Percentiles rank a stretch among this genome's conserved stretches.
These are phyloP conservation scores for Megaleporinus macrocephalus DNA, from an alignment of 2,113 vertebrate species.

Conservation along the genomic window DNA sequence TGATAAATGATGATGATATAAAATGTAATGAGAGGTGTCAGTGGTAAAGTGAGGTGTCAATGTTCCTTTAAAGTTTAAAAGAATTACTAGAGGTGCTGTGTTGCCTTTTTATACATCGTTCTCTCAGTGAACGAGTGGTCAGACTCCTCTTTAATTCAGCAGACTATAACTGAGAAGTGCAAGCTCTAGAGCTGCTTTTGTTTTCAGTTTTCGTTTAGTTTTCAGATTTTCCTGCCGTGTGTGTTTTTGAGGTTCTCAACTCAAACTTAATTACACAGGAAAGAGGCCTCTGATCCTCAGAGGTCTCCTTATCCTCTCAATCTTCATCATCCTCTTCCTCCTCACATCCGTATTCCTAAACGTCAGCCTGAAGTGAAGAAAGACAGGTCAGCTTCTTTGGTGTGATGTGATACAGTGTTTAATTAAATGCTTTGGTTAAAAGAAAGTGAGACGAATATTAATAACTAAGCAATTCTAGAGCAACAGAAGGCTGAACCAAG, in stretches of 20 bases:
- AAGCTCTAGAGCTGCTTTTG: neutral
- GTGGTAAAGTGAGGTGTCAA: too few relatives aligned
- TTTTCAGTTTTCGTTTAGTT: neutral
- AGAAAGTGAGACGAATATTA: neutral
- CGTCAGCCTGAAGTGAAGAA: conserved; percentile 48
- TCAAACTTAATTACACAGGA: conserved; percentile 43
- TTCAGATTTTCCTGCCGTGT: conserved; percentile 11
- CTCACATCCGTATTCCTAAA: conserved; percentile 52
- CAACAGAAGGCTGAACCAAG: neutral
- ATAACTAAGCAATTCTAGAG: neutral
- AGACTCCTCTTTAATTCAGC: neutral
- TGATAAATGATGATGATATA: neutral
- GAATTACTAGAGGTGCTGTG: neutral
- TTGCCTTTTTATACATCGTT: neutral
- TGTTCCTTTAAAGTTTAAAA: too few relatives aligned
- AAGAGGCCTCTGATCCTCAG: conserved; percentile 34
- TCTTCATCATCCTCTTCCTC: conserved; percentile 44
- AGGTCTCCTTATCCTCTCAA: conserved; percentile 28
- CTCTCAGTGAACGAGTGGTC: too few relatives aligned
- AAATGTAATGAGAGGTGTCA: too few relatives aligned
- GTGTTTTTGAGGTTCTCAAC: conserved; percentile 38
- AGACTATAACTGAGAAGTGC: neutral
- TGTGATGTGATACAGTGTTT: neutral
- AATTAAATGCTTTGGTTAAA: neutral
- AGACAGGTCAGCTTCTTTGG: conserved; percentile 51